Conservation (phyloP, 2,113 vertebrate genomes). For the Sylvietta virens region DNA sequence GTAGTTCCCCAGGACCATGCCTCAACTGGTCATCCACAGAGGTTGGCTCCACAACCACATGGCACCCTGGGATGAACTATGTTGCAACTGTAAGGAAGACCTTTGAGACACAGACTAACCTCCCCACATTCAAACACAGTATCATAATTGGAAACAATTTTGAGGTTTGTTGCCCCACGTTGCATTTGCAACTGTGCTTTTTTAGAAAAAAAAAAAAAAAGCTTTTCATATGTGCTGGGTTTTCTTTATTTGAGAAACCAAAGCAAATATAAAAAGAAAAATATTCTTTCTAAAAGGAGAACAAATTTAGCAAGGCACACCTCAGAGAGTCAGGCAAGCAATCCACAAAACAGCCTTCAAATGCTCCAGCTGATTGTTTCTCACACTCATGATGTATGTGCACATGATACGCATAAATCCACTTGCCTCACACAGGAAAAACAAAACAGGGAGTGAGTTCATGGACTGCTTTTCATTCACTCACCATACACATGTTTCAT, state of each 20-base stretch:
- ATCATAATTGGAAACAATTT: background rate
- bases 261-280: background rate
- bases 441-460: background rate
- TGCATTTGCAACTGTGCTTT: background rate
- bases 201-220: background rate
- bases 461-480: slow-evolving; percentile 16
- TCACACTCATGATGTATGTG: background rate
- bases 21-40: background rate
- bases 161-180: accelerated
- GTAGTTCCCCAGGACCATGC: background rate
- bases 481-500: background rate
- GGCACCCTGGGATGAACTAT: background rate
- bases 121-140: background rate
- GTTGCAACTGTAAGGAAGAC: background rate
- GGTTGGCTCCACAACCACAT: accelerated
- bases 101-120: background rate
- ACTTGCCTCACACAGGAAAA: background rate
- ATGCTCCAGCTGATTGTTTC: background rate
- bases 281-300: background rate
- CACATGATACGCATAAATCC: background rate
- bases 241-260: background rate
- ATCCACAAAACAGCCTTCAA: background rate
- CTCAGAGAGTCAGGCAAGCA: background rate
- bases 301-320: background rate
- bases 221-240: background rate